A percentile compares a stretch with the other conserved stretches of the same genome.
Evolutionary conservation across 2,113 vertebrate species (phyloP).

Genomic region (Pterocles orientalis): DNA sequence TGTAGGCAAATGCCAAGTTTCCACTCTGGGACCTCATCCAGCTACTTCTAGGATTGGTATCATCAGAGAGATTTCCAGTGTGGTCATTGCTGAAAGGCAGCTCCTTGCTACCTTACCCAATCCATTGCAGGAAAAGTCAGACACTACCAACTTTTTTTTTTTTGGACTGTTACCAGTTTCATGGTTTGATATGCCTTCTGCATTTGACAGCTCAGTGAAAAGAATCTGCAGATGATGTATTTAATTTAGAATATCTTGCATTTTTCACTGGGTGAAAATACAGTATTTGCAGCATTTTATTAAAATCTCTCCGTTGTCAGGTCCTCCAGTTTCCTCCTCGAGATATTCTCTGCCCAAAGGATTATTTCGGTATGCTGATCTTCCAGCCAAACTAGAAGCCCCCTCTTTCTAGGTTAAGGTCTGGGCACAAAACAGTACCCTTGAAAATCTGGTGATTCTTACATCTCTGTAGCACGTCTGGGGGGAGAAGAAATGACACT

Average conservation of each 20-base stretch:
- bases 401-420: neutral
- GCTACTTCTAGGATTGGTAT: slow-evolving; percentile 5
- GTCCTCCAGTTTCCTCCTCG: neutral
- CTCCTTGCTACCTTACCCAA: neutral
- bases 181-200: neutral
- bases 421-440: neutral
- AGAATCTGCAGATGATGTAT: neutral
- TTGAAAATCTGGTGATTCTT: neutral
- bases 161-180: neutral
- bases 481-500: neutral
- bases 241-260: neutral
- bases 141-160: neutral
- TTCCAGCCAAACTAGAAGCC: neutral
- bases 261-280: neutral
- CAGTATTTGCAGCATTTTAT: neutral
- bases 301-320: neutral
- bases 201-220: neutral
- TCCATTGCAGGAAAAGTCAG: neutral
- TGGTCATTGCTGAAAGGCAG: neutral
- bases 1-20: slow-evolving; percentile 62
- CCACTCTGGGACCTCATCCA: slow-evolving; percentile 43
- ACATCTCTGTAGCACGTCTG: neutral
- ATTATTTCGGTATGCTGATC: neutral
- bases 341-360: neutral
- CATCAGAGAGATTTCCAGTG: neutral